phyloP scores from a whole-genome alignment of 1,140 invertebrate species.

The Bombus sylvicola region DNA sequence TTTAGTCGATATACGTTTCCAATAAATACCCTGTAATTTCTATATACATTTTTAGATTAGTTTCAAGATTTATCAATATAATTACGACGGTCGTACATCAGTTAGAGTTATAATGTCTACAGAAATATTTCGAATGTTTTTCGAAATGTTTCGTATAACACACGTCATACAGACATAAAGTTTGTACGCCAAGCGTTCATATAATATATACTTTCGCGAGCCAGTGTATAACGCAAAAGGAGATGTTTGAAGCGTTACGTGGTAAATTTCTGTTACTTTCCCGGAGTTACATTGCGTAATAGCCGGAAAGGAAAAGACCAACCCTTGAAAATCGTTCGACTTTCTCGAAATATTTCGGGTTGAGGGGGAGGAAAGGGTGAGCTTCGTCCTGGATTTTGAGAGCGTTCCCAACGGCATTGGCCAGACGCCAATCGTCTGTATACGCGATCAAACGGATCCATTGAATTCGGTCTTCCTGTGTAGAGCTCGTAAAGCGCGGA shows the following conservation, averaged over 20 bases:
- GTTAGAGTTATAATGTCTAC: too few species aligned
- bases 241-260: not conserved
- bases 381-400: not conserved
- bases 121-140: too few species aligned
- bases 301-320: not conserved
- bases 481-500: constrained; percentile 32
- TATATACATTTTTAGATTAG: not conserved
- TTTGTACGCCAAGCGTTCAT: not conserved
- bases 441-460: constrained; percentile 46
- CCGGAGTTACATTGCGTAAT: not conserved
- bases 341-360: not conserved
- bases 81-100: too few species aligned
- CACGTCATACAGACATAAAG: not conserved
- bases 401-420: constrained; percentile 9
- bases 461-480: constrained; percentile 18
- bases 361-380: not conserved
- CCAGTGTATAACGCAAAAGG: too few species aligned
- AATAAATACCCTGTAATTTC: not conserved
- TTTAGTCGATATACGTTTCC: not conserved
- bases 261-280: not conserved
- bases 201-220: not conserved
- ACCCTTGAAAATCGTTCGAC: not conserved
- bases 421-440: constrained; percentile 16
- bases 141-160: not conserved
- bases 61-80: too few species aligned